Evolutionary conservation across 2,888 invertebrate genomes (phyloP).

Genomic region (Hyposoter didymator): DNA sequence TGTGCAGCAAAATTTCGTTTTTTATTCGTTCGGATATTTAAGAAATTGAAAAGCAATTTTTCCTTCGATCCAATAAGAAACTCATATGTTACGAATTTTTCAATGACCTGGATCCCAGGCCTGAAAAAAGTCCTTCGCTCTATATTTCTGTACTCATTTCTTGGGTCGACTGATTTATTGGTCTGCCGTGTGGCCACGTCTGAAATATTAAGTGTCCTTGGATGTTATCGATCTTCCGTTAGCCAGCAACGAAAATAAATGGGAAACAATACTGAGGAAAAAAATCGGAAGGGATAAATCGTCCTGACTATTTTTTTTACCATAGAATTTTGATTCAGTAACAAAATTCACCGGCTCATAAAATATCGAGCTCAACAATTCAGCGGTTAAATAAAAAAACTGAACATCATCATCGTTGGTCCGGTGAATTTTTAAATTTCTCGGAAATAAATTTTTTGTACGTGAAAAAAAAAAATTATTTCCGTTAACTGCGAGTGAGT

Average conservation of each 20-base stretch:
- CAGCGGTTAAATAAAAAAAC: too few relatives aligned
- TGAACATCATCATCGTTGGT: too few relatives aligned
- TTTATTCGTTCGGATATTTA: background rate
- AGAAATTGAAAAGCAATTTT: background rate
- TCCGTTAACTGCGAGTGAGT: background rate
- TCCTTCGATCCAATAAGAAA: background rate
- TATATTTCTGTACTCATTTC: constrained; percentile 29
- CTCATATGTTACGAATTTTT: background rate
- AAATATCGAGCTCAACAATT: too few relatives aligned
- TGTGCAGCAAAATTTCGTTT: background rate
- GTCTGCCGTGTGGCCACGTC: constrained; percentile 40
- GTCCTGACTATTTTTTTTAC: background rate
- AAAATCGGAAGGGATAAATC: constrained; percentile 28
- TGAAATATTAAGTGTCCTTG: constrained; percentile 54
- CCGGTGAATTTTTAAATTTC: too few relatives aligned
- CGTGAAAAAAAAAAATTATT: background rate
- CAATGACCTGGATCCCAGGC: background rate
- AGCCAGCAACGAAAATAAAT: constrained; percentile 30
- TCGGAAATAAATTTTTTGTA: too few relatives aligned
- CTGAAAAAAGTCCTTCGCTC: constrained; percentile 3
- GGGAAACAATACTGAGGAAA: constrained; percentile 29
- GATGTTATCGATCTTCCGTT: constrained; percentile 53
- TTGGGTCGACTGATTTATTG: constrained; percentile 50
- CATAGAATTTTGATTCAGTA: background rate
- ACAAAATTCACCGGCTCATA: too few relatives aligned